Evolutionary conservation across 1,140 invertebrate species (phyloP).

Genomic region (Ceratosolen fusciceps): DNA sequence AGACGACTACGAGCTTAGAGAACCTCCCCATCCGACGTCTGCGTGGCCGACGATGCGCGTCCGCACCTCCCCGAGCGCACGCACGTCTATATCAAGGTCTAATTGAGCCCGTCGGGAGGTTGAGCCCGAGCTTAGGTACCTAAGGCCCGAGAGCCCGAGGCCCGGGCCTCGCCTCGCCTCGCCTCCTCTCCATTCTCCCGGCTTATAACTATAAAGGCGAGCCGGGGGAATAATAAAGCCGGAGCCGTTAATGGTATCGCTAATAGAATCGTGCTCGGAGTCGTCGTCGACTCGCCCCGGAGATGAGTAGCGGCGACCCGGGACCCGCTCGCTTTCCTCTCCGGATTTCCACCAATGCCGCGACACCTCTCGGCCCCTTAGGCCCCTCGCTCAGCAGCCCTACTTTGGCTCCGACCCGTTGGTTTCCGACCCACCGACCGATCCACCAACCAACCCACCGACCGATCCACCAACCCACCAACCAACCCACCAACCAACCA

Average conservation of each 20-base stretch:
- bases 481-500: no score
- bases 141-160: slow-evolving; percentile 47
- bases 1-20: no score
- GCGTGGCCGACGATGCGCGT: no score
- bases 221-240: slow-evolving; percentile 64
- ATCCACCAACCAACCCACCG: no score
- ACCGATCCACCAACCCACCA: no score
- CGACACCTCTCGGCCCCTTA: background rate
- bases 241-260: slow-evolving; percentile 65
- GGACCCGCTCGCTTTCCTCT: slow-evolving; percentile 1
- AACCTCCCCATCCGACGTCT: no score
- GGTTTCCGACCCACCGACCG: no score
- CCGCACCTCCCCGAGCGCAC: no score
- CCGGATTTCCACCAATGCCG: background rate
- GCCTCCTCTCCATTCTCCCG: no score
- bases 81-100: slow-evolving; percentile 61
- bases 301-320: background rate
- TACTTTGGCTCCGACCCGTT: no score
- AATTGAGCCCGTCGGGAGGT: slow-evolving; percentile 56
- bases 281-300: background rate
- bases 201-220: slow-evolving; percentile 65
- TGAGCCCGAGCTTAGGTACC: no score
- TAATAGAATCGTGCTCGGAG: slow-evolving; percentile 70
- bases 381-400: no score
- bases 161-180: slow-evolving; percentile 36